These are phyloP conservation scores for Oceanites oceanicus DNA, from an alignment of 2,113 vertebrate species.

Conservation along the genomic window DNA sequence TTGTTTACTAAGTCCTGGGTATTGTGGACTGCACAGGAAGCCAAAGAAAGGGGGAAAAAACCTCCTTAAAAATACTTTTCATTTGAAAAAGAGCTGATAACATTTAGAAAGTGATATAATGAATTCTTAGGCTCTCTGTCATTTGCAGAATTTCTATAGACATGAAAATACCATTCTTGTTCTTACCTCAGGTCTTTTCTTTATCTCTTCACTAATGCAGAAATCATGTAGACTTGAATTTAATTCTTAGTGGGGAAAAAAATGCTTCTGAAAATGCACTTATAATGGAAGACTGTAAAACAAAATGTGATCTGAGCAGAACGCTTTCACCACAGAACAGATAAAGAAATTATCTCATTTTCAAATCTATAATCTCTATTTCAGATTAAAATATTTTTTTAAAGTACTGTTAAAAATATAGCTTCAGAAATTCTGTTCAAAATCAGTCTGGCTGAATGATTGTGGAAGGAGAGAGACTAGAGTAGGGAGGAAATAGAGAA, in stretches of 20 bases:
- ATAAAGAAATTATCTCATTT: not conserved
- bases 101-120: not conserved
- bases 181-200: not conserved
- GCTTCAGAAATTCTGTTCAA: not conserved
- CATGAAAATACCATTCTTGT: not conserved
- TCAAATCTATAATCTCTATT: not conserved
- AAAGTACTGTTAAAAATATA: not conserved
- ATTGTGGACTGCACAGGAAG: not conserved
- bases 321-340: not conserved
- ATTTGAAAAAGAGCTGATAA: not conserved
- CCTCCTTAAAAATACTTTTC: not conserved
- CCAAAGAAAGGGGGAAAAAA: fast-evolving
- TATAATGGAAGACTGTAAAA: not conserved
- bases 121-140: not conserved
- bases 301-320: not conserved
- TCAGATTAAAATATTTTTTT: not conserved
- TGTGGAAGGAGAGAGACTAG: not conserved
- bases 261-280: not conserved
- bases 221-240: not conserved
- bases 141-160: not conserved
- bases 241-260: not conserved
- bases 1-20: not conserved
- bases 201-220: not conserved
- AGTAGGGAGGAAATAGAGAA: not conserved
- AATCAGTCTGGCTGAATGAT: not conserved